Evolutionary conservation across 2,888 invertebrate genomes (phyloP).

Genomic region (Noctua pronuba): DNA sequence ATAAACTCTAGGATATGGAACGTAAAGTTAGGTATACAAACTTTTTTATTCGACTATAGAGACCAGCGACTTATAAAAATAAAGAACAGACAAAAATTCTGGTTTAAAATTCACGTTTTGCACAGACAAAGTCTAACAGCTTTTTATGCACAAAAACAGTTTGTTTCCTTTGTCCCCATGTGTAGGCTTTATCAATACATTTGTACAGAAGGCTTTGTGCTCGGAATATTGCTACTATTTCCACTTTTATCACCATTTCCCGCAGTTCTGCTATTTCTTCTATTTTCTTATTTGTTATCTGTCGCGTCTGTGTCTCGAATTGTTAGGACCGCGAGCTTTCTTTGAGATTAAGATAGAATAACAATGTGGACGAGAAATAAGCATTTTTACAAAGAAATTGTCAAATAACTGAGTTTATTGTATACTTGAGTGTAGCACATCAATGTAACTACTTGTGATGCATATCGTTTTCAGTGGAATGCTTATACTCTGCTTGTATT

Average conservation of each 20-base stretch:
- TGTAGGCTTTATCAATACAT: conserved; percentile 55
- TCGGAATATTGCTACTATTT: conserved; percentile 38
- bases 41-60: not conserved
- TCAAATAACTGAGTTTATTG: conserved; percentile 1
- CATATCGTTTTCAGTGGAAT: not conserved
- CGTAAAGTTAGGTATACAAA: not conserved
- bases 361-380: conserved; percentile 22
- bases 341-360: conserved; percentile 43
- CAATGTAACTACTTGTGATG: not conserved
- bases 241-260: conserved; percentile 35
- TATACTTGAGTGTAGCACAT: not conserved
- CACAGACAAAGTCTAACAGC: not conserved
- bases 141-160: not conserved
- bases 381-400: conserved; percentile 8
- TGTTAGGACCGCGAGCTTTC: conserved; percentile 17
- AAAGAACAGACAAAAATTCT: not conserved
- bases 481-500: not conserved
- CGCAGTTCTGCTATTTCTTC: conserved; percentile 25
- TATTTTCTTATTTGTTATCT: conserved; percentile 44
- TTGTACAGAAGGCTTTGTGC: conserved; percentile 50
- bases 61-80: not conserved
- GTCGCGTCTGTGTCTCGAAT: conserved; percentile 24
- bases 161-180: conserved; percentile 14
- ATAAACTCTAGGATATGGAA: not conserved
- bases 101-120: conserved; percentile 11